Percentiles rank a stretch among this genome's conserved stretches.
Evolutionary conservation across 2,888 invertebrate species (phyloP).

Genomic region (Cantharis rufa): DNA sequence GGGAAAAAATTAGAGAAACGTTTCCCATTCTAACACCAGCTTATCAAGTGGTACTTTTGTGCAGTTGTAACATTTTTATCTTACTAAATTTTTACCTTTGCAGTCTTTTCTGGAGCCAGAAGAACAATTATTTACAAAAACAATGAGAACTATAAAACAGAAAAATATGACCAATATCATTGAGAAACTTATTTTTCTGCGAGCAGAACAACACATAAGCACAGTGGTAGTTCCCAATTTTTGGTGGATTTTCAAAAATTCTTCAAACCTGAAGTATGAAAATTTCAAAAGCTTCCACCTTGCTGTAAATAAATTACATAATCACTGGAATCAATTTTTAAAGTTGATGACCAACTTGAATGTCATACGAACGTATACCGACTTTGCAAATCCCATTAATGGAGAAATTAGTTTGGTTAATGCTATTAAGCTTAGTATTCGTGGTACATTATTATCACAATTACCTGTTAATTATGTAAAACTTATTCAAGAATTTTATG

Average conservation of each 20-base stretch:
- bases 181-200: slow-evolving; percentile 54
- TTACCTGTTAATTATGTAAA: slow-evolving; percentile 70
- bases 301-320: slow-evolving; percentile 69
- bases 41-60: slow-evolving; percentile 30
- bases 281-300: slow-evolving; percentile 69
- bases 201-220: slow-evolving; percentile 65
- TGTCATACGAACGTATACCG: slow-evolving; percentile 57
- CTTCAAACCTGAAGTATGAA: slow-evolving; percentile 57
- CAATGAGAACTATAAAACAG: slow-evolving; percentile 47
- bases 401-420: slow-evolving; percentile 61
- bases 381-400: slow-evolving; percentile 58
- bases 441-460: slow-evolving; percentile 71
- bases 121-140: slow-evolving; percentile 50
- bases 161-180: slow-evolving; percentile 48
- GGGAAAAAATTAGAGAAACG: slow-evolving; percentile 42
- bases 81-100: slow-evolving; percentile 25
- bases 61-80: background rate
- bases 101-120: slow-evolving; percentile 32
- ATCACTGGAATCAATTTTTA: slow-evolving; percentile 61
- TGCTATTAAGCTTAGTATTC: slow-evolving; percentile 67
- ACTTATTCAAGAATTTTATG: slow-evolving; percentile 76
- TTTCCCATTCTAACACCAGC: slow-evolving; percentile 48
- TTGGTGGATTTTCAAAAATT: slow-evolving; percentile 66
- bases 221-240: slow-evolving; percentile 66
- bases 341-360: slow-evolving; percentile 62